Evolutionary conservation across 1,140 invertebrate species (phyloP), one percentile per base, ranked within the genome.

Genomic region (Rhopalosiphum maidis): DNA sequence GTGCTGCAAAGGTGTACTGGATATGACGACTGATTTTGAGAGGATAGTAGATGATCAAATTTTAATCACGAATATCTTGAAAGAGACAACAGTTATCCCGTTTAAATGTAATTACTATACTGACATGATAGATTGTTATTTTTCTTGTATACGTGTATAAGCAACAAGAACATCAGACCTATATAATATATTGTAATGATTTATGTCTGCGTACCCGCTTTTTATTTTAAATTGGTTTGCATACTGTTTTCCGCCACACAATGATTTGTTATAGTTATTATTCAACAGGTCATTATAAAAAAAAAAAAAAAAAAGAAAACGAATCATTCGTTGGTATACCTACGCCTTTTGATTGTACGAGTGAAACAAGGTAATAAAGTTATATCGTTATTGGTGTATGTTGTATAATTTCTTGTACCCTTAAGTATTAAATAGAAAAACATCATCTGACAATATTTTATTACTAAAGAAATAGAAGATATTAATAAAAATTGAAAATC

Each of bases 301-400:
- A 46, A 25, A 5, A 46, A 86, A 37, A 43, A 22, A 1, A 6
- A 86, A 9, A 86, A 86, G 43, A 46, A 86, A 86, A 41, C 23
- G 85, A 86, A 86, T 86, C 85, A 41, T 86, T 43, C 30, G 60
- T n/a, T n/a, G 60, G 15, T 77, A 18, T 9, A 30, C 30, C 30
- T 86, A 86, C 85, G n/a, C 82, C 18, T 37, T 41, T 83, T 83
- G 35, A 18, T 3, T 83, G 22, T 83, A 41, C 82, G 41, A 41
- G 35, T 35, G 37, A 41, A 83, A 83, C 82, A 23, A 83, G 82
- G 82, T 83, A 83, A 83, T 83, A 83, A 77, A 77, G 60, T 77
- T 77, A 68, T 77, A 3, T n/a, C 15, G 5, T 77, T n/a, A 77
- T 77, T n/a, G 21, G 18, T n/a, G n/a, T 6, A n/a, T 77, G 60